phyloP scores from a whole-genome alignment of 2,888 invertebrate genomes.

The Acholoe squamosa region DNA sequence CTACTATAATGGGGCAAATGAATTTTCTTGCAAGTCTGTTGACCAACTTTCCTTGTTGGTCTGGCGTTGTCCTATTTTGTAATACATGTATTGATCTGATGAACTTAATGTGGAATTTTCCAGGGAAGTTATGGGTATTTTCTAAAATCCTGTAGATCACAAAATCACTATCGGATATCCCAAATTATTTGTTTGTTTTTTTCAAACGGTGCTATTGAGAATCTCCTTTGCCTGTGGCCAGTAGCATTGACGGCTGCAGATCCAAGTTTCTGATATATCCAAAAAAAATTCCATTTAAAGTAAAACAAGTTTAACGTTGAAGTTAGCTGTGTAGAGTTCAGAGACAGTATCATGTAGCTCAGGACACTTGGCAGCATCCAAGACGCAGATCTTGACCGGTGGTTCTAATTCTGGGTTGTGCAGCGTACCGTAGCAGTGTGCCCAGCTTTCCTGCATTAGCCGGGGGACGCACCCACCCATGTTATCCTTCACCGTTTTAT shows the following conservation, averaged over 20 bases:
- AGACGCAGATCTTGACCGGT: background rate
- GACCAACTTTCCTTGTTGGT: too few relatives aligned
- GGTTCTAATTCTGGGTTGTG: background rate
- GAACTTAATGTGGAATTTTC: too few relatives aligned
- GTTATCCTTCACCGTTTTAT: constrained; percentile 32
- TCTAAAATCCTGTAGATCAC: background rate
- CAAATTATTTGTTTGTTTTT: background rate
- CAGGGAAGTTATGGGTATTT: too few relatives aligned
- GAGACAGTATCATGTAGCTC: background rate
- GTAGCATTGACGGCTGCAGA: background rate
- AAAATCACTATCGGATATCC: background rate
- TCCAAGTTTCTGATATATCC: background rate
- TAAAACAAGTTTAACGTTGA: background rate
- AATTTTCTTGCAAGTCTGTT: too few relatives aligned
- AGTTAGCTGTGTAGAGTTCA: background rate
- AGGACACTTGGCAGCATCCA: background rate
- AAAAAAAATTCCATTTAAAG: background rate
- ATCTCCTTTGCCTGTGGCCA: background rate
- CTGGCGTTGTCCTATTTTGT: too few relatives aligned
- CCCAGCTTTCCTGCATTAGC: constrained; percentile 32
- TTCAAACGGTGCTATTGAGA: background rate
- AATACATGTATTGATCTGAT: too few relatives aligned
- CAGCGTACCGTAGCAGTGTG: background rate
- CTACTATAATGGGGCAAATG: too few relatives aligned
- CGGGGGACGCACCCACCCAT: constrained; percentile 25